Evolutionary conservation across 35 echinoderm and acorn worm genomes (phyloP), one percentile per base, ranked within the genome.

Genomic region (Amphiura filiformis): DNA sequence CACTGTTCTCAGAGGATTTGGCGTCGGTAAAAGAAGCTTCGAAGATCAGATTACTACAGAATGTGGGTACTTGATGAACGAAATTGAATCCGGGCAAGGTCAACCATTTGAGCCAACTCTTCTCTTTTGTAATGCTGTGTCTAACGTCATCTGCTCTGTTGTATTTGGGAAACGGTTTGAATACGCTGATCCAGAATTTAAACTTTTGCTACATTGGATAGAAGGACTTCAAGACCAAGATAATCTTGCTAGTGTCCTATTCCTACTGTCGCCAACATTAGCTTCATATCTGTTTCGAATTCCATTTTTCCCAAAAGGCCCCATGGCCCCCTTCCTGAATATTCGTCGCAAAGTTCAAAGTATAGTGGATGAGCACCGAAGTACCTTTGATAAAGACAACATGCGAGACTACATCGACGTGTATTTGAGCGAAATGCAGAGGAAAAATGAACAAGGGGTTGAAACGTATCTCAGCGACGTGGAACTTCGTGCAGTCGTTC

Each of bases 111-210:
- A 88, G 34, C 86, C 86, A 5, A 47, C 42, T 0, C 76, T 80
- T 35, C 39, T 88, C 32, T 40, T 88, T 30, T 76, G 7, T 42
- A 80, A 80, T 26, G 76, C 86, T 15, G 86, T 88, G 13, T 88
- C 86, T 0, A 88, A 88, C 39, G 78, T 88, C 9, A 88, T 88
- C 31, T 88, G 86, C 42, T 79, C 41, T n/a, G 78, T 88, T 35
- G 49, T 42, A 4, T 80, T 88, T 80, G 86, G 86, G 17, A 76
- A 80, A 56, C 76, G 86, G 28, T 88, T 40, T 22, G 84, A 75
- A 30, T 70, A 70, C 26, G 61, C 7, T 70, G 61, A 70, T n/a
- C 15, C 15, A 15, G 61, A 70, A 70, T 70, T 70, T 23, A 70
- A 70, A 18, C 61, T 2, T 70, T 30, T 70, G 61, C 26, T 70